phyloP scores from a whole-genome alignment of 2,797 vertebrate species.

The Semotilus atromaculatus region DNA sequence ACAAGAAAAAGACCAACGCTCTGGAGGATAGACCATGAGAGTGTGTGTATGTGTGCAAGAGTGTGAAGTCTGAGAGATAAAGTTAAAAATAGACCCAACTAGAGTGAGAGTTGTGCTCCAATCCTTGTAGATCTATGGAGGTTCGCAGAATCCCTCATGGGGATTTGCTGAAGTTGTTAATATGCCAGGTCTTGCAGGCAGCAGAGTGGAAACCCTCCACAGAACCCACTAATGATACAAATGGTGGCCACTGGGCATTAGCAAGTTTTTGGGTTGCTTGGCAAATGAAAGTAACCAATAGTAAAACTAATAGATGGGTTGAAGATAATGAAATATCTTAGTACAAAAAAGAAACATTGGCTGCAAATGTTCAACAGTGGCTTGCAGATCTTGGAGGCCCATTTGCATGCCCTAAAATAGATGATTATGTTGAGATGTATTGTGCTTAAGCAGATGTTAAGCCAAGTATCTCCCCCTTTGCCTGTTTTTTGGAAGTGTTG shows the following conservation, averaged over 20 bases:
- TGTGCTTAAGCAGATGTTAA: slow-evolving; percentile 16
- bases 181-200: slow-evolving; percentile 50
- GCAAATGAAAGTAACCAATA: not conserved
- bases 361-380: not conserved
- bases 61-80: slow-evolving; percentile 64
- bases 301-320: slow-evolving; percentile 1
- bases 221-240: slow-evolving; percentile 44
- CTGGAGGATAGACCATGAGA: slow-evolving; percentile 32
- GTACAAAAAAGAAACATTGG: not conserved
- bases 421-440: not conserved
- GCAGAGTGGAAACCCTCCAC: slow-evolving; percentile 45
- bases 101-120: slow-evolving; percentile 70
- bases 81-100: slow-evolving; percentile 72
- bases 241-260: slow-evolving; percentile 29
- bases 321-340: not conserved
- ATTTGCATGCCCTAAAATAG: not conserved
- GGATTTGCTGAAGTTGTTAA: slow-evolving; percentile 54
- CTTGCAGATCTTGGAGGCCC: not conserved
- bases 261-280: slow-evolving; percentile 21
- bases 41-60: slow-evolving; percentile 35
- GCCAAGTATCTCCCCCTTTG: not conserved
- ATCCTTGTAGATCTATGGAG: slow-evolving; percentile 67
- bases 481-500: not conserved
- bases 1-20: slow-evolving; percentile 22
- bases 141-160: slow-evolving; percentile 48